Percentiles rank a stretch among this genome's conserved stretches.
Conservation (phyloP, 2,888 invertebrate species). For the Xestia sexstrigata region DNA sequence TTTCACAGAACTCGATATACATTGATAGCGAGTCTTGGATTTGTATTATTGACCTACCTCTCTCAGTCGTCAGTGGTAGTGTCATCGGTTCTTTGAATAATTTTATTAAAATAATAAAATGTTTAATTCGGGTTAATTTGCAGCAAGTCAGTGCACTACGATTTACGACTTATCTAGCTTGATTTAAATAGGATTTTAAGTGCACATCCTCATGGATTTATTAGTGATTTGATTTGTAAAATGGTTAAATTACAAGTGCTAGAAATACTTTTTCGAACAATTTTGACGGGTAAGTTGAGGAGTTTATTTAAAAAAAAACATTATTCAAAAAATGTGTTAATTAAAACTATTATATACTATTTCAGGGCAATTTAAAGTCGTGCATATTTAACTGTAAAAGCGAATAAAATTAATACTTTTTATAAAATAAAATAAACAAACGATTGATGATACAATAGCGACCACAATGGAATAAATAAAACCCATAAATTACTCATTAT, state of each 20-base stretch:
- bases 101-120: neutral
- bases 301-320: neutral
- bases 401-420: neutral
- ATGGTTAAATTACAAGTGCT: conserved; percentile 28
- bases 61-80: neutral
- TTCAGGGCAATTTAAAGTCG: neutral
- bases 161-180: neutral
- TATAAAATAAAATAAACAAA: neutral
- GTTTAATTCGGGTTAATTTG: neutral
- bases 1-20: conserved; percentile 24
- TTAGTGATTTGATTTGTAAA: conserved; percentile 2
- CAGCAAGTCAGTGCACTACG: neutral
- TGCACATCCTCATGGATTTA: neutral
- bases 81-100: neutral
- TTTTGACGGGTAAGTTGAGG: conserved; percentile 16
- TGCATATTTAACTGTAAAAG: neutral
- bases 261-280: conserved; percentile 8
- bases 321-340: neutral
- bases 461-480: conserved; percentile 2
- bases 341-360: neutral
- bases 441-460: neutral
- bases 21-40: conserved; percentile 1
- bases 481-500: neutral
- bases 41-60: conserved; percentile 6
- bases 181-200: neutral